Base-by-base conservation (phyloP, 2,797 vertebrate species). In the Acridotheres tristis region DNA sequence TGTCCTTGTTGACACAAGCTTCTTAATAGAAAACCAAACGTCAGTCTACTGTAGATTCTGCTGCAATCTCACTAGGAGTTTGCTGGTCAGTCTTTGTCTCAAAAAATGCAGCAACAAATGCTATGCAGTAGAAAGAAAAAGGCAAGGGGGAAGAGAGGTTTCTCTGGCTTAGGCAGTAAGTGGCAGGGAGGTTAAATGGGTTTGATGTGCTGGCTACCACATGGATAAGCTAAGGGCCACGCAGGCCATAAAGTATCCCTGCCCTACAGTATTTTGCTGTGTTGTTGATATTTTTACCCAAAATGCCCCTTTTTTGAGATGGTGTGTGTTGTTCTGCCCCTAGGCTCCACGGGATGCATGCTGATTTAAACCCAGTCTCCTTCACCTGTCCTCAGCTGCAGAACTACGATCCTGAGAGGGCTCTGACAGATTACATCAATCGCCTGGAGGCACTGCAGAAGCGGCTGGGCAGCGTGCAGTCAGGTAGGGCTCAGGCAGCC, bases 321-420 rank as follows among this genome's bases (percentile, higher is more conserved):
- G 7, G 10, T 1, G 5, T 6, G 23, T 87, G 71, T 61, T 87
- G 14, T 32, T 85, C 34, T 93, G 87, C 48, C 76, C 38, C 14
- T 36, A 99, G 99, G 98, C 98, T 98, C 92, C 98, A 98, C 16
- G 77, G 97, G 36, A 11, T 95, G 89, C 93, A 96, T 3, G 94
- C 96, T 10, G 99, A 99, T 68, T 81, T 96, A 38, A 97, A 95
- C 86, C 97, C 98, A 4, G 97, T 97, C 14, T 97, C 98, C 23
- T 97, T 99, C 57, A 85, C 98, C 48, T 99, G 98, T 84, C 98
- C 99, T 81, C 99, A 99, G 73, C 98, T 99, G 92, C 99, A 99
- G 98, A 99, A 98, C 97, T 99, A 99, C 5, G 99, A 99, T 84
- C 99, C 99, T 4, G 99, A 99, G 86, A 97, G 99, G 86, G 99